Evolutionary conservation across 2,888 invertebrate genomes (phyloP).

Genomic region (Lasioglossum leucozonium): DNA sequence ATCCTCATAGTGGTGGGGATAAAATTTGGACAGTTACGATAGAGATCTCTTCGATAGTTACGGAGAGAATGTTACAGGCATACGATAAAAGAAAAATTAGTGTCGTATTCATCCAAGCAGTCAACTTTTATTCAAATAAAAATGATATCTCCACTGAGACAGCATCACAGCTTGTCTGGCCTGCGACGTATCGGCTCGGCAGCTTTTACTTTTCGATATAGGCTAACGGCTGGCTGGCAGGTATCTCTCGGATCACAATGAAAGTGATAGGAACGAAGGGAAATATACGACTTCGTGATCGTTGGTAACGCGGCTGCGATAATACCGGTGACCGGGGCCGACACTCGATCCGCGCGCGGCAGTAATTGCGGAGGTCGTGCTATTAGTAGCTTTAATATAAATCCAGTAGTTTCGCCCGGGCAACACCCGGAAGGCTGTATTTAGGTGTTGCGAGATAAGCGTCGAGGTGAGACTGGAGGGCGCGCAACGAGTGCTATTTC

Average conservation of each 20-base stretch:
- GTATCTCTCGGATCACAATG: slow-evolving; percentile 7
- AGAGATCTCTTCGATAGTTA: too few relatives aligned
- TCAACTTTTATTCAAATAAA: too few relatives aligned
- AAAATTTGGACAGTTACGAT: too few relatives aligned
- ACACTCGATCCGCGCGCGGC: background rate
- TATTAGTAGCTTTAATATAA: slow-evolving; percentile 42
- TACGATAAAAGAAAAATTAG: too few relatives aligned
- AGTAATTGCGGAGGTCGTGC: slow-evolving; percentile 34
- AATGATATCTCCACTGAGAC: background rate
- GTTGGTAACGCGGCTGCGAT: slow-evolving; percentile 20
- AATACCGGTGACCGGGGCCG: slow-evolving; percentile 11
- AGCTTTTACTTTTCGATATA: slow-evolving; percentile 6
- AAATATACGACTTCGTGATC: background rate
- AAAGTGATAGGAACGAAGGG: slow-evolving; percentile 7
- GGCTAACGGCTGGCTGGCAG: background rate
- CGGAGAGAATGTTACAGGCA: too few relatives aligned
- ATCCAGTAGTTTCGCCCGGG: slow-evolving; percentile 23
- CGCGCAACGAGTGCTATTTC: slow-evolving; percentile 10
- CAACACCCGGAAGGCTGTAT: slow-evolving; percentile 40
- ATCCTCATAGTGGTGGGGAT: too few relatives aligned
- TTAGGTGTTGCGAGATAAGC: slow-evolving; percentile 31
- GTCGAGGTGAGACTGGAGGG: slow-evolving; percentile 15
- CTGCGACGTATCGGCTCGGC: background rate
- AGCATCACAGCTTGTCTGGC: background rate
- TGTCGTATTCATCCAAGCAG: too few relatives aligned